Conservation (phyloP, 2,888 invertebrate genomes). For the Monochamus alternatus region DNA sequence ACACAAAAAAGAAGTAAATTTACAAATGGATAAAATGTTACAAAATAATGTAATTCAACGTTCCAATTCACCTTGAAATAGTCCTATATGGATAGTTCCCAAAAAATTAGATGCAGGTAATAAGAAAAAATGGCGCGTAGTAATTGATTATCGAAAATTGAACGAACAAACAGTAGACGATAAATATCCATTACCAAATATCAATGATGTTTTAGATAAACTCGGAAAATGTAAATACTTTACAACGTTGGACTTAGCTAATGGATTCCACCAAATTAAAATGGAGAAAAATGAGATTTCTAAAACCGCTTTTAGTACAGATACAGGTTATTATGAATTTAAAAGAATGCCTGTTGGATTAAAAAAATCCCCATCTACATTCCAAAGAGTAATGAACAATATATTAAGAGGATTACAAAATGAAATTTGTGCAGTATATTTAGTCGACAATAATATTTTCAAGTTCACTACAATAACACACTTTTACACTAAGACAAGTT, state of each 20-base stretch:
- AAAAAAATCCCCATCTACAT: background rate
- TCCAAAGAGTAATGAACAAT: constrained; percentile 16
- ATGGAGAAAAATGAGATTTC: background rate
- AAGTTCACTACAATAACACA: constrained; percentile 42
- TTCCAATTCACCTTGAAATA: constrained; percentile 31
- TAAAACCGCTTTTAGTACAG: constrained; percentile 19
- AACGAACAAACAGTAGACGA: constrained; percentile 13
- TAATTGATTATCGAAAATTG: constrained; percentile 42
- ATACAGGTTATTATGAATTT: constrained; percentile 27
- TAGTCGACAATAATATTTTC: constrained; percentile 47
- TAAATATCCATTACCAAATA: constrained; percentile 16
- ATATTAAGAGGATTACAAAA: constrained; percentile 58
- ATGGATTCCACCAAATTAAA: constrained; percentile 27
- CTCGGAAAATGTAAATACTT: constrained; percentile 17
- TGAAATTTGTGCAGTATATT: constrained; percentile 45
- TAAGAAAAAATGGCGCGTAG: constrained; percentile 40
- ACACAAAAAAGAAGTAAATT: constrained; percentile 1
- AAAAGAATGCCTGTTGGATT: constrained; percentile 24
- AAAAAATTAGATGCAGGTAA: constrained; percentile 38
- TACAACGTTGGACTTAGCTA: constrained; percentile 22
- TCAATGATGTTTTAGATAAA: constrained; percentile 4
- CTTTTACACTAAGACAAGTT: constrained; percentile 24
- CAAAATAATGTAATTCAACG: constrained; percentile 37
- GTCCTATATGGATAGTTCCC: constrained; percentile 57
- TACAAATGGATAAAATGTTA: constrained; percentile 35